phyloP scores from a whole-genome alignment of 2,888 invertebrate species.

The Aphelenchoides bicaudatus region DNA sequence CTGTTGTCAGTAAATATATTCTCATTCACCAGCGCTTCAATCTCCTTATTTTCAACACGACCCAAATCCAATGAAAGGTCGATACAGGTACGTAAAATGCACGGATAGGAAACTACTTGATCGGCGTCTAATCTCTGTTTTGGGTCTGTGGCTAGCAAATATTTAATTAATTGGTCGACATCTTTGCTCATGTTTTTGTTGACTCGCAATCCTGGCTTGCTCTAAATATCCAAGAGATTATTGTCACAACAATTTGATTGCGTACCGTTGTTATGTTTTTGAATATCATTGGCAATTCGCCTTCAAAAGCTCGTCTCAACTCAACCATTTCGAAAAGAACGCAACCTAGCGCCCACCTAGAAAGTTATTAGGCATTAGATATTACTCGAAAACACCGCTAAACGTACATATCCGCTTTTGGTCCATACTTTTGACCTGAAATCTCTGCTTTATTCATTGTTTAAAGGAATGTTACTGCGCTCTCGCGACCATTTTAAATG shows the following conservation, averaged over 20 bases:
- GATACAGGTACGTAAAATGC: conserved; percentile 9
- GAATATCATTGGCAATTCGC: conserved; percentile 49
- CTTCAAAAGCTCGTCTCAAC: conserved; percentile 73
- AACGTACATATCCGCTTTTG: conserved; percentile 78
- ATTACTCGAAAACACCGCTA: no score
- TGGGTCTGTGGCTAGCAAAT: background rate
- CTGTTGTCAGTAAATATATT: background rate
- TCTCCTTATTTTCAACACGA: background rate
- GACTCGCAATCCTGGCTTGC: background rate
- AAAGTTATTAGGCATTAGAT: no score
- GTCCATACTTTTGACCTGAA: conserved; percentile 65
- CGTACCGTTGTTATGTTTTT: background rate
- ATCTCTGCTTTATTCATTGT: no score
- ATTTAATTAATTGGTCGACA: background rate
- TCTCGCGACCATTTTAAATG: background rate
- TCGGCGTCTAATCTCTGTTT: conserved; percentile 9
- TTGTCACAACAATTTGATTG: background rate
- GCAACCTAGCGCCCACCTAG: conserved; percentile 84
- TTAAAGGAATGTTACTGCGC: background rate
- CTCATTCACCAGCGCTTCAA: background rate
- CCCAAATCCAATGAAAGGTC: conserved; percentile 9
- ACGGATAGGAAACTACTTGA: background rate
- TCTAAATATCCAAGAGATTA: background rate
- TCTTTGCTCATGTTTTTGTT: background rate
- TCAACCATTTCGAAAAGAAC: conserved; percentile 77